A percentile compares a stretch with the other conserved stretches of the same genome.
Conservation (phyloP, 2,113 vertebrate genomes). For the Calonectris borealis region DNA sequence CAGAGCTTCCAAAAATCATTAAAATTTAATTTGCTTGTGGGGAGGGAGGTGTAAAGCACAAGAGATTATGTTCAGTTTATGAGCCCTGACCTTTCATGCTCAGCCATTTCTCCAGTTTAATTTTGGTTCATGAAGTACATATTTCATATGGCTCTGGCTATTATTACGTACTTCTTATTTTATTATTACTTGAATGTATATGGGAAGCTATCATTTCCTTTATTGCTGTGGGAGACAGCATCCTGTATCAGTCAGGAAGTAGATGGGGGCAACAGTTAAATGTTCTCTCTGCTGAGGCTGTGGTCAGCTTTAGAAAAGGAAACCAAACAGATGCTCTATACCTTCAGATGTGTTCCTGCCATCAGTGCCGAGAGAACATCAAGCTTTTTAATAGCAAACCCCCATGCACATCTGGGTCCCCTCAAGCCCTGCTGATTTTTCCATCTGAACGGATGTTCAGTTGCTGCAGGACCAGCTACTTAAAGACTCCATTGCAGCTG, state of each 20-base stretch:
- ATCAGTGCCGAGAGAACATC: background rate
- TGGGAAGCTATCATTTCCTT: slow-evolving; percentile 63
- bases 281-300: background rate
- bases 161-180: slow-evolving; percentile 67
- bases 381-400: background rate
- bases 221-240: slow-evolving; percentile 52
- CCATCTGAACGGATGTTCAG: slow-evolving; percentile 3
- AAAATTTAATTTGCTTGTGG: slow-evolving; percentile 76
- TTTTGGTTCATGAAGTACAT: slow-evolving; percentile 66
- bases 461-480: background rate
- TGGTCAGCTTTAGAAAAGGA: background rate
- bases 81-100: slow-evolving; percentile 71
- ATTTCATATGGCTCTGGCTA: slow-evolving; percentile 71
- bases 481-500: background rate
- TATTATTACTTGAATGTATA: slow-evolving; percentile 65
- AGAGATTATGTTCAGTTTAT: slow-evolving; percentile 75
- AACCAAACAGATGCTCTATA: background rate
- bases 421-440: background rate
- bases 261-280: background rate
- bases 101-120: slow-evolving; percentile 70
- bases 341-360: background rate
- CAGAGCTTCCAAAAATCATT: slow-evolving; percentile 67
- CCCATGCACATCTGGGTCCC: background rate
- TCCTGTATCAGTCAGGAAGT: slow-evolving; percentile 58
- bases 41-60: slow-evolving; percentile 59